Percentiles rank a stretch among this genome's conserved stretches.
Evolutionary conservation across 2,888 invertebrate genomes (phyloP).

Genomic region (Pristionchus arcanus): DNA sequence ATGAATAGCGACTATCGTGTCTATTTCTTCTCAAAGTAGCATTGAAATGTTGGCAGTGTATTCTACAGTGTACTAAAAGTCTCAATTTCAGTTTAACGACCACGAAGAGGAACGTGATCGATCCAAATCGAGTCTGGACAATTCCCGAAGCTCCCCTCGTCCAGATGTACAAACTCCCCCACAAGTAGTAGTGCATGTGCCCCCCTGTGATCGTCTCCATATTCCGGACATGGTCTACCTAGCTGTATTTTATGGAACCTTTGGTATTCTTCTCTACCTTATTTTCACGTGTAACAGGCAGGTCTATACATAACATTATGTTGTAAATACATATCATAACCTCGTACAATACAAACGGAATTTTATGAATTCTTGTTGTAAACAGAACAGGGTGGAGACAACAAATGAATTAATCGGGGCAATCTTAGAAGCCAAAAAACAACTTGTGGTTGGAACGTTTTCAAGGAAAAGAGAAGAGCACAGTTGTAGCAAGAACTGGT

Average conservation of each 20-base stretch:
- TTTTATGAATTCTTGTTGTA: conserved; percentile 20
- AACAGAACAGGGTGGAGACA: conserved; percentile 4
- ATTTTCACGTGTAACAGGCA: neutral
- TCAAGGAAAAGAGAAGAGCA: neutral
- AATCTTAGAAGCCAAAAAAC: neutral
- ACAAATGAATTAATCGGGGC: neutral
- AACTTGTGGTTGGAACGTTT: conserved; percentile 12
- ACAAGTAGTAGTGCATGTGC: conserved; percentile 5
- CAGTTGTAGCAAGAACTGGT: neutral
- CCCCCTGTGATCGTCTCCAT: conserved; percentile 23
- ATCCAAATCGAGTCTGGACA: neutral
- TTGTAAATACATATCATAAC: conserved; percentile 30
- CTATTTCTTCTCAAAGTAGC: too few species aligned
- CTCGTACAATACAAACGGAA: conserved; percentile 44
- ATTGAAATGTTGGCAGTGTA: neutral
- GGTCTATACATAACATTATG: conserved; percentile 11
- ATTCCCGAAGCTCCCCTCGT: neutral
- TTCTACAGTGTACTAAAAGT: neutral
- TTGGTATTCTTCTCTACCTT: conserved; percentile 21
- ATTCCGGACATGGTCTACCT: conserved; percentile 33
- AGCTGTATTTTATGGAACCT: neutral
- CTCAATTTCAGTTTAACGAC: conserved; percentile 34
- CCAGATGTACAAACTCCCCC: neutral
- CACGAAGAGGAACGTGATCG: neutral
- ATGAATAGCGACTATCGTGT: too few species aligned